phyloP scores from a whole-genome alignment of 1,140 invertebrate genomes.

The Tetranychus cinnabarinus region DNA sequence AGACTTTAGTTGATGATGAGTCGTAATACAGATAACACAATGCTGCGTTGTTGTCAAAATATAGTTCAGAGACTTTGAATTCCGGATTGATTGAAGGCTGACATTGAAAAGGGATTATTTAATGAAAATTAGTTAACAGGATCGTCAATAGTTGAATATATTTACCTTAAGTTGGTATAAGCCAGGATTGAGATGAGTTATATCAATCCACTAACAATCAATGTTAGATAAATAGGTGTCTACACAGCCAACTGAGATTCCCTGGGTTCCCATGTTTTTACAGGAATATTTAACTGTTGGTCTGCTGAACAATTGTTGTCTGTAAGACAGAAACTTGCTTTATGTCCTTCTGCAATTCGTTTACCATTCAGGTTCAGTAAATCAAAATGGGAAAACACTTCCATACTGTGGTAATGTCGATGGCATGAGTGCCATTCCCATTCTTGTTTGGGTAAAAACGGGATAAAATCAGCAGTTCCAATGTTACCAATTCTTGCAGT shows the following conservation, averaged over 20 bases:
- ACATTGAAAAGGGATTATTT: slow-evolving; percentile 16
- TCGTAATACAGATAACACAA: slow-evolving; percentile 54
- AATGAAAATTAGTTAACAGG: too few relatives aligned
- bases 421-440: slow-evolving; percentile 97
- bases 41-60: slow-evolving; percentile 73
- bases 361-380: slow-evolving; percentile 44
- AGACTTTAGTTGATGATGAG: slow-evolving; percentile 42
- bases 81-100: slow-evolving; percentile 57
- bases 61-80: slow-evolving; percentile 63
- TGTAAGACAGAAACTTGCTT: slow-evolving; percentile 88
- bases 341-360: slow-evolving; percentile 75
- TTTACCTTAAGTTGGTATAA: slow-evolving; percentile 58
- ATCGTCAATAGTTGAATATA: not conserved
- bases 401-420: slow-evolving; percentile 96
- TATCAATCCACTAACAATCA: slow-evolving; percentile 93
- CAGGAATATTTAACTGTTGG: slow-evolving; percentile 40
- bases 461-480: slow-evolving; percentile 70
- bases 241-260: slow-evolving; percentile 77
- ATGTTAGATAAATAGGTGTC: slow-evolving; percentile 81
- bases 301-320: slow-evolving; percentile 55
- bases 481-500: slow-evolving; percentile 68
- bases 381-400: slow-evolving; percentile 86
- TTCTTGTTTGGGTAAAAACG: slow-evolving; percentile 59
- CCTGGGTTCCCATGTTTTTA: slow-evolving; percentile 79
- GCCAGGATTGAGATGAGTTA: slow-evolving; percentile 60